phyloP scores from a whole-genome alignment of 2,888 invertebrate species.

The Autographa gamma region DNA sequence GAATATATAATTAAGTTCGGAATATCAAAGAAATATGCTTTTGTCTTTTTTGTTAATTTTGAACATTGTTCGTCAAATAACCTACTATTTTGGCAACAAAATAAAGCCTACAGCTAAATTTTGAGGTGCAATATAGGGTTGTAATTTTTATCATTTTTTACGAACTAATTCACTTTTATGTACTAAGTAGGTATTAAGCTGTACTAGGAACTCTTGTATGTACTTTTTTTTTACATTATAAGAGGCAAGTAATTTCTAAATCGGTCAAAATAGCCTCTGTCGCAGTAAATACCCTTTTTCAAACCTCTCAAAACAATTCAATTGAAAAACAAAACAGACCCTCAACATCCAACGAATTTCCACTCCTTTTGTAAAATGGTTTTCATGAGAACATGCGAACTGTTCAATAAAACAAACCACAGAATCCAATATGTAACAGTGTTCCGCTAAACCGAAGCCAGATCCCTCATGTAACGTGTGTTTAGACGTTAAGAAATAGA shows the following conservation, averaged over 20 bases:
- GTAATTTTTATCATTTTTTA: too few relatives aligned
- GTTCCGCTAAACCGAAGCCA: not conserved
- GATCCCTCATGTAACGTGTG: not conserved
- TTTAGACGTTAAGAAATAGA: not conserved
- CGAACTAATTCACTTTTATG: too few relatives aligned
- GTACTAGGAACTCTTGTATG: too few relatives aligned
- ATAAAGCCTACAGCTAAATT: not conserved
- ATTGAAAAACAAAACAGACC: not conserved
- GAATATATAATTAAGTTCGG: conserved; percentile 1
- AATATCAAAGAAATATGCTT: not conserved
- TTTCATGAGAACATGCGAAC: not conserved
- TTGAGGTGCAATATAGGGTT: not conserved
- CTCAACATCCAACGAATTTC: not conserved
- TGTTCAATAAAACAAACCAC: conserved; percentile 5
- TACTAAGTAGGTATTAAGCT: too few relatives aligned
- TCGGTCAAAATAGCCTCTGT: not conserved
- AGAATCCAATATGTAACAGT: conserved; percentile 3
- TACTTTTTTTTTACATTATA: too few relatives aligned
- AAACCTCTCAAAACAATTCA: not conserved
- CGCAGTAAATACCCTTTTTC: not conserved
- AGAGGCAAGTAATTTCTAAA: too few relatives aligned
- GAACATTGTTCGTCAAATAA: not conserved
- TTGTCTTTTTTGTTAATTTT: not conserved
- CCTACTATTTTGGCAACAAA: not conserved
- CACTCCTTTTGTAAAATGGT: not conserved